A percentile compares a stretch with the other conserved stretches of the same genome.
Conservation (phyloP, 2,888 invertebrate genomes). For the Parnassius smintheus region DNA sequence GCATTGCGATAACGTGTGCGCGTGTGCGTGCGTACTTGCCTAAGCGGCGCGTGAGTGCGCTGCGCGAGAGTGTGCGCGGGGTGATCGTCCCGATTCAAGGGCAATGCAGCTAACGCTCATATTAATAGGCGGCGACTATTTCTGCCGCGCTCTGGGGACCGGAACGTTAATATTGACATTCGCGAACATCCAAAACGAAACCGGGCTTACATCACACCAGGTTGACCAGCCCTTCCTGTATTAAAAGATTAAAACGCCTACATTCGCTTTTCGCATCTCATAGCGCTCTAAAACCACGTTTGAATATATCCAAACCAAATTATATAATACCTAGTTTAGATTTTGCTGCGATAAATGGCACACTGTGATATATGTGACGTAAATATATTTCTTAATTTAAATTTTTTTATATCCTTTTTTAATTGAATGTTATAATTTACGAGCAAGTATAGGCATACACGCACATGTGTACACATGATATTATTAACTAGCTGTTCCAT, state of each 20-base stretch:
- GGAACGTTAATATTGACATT: conserved; percentile 79
- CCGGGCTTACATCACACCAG: conserved; percentile 52
- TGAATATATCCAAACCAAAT: no score
- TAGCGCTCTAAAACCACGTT: background rate
- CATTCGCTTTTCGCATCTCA: background rate
- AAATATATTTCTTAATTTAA: no score
- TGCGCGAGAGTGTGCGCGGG: conserved; percentile 67
- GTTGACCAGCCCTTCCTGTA: conserved; percentile 39
- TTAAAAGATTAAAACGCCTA: conserved; percentile 30
- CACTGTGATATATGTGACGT: no score
- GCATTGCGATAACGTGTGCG: conserved; percentile 59
- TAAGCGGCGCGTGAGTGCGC: conserved; percentile 36
- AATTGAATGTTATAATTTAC: no score
- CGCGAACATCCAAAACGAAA: conserved; percentile 64
- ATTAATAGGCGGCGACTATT: conserved; percentile 80
- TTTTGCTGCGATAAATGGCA: no score
- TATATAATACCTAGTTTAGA: no score
- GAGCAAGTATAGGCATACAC: no score
- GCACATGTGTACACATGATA: no score
- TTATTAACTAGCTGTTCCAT: background rate
- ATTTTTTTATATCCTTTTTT: no score
- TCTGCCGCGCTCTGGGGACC: conserved; percentile 73
- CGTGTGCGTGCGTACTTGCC: conserved; percentile 39
- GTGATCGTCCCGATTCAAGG: conserved; percentile 80
- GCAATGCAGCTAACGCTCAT: conserved; percentile 77